Conservation (phyloP, 2,113 vertebrate species). For the Corythoichthys intestinalis region DNA sequence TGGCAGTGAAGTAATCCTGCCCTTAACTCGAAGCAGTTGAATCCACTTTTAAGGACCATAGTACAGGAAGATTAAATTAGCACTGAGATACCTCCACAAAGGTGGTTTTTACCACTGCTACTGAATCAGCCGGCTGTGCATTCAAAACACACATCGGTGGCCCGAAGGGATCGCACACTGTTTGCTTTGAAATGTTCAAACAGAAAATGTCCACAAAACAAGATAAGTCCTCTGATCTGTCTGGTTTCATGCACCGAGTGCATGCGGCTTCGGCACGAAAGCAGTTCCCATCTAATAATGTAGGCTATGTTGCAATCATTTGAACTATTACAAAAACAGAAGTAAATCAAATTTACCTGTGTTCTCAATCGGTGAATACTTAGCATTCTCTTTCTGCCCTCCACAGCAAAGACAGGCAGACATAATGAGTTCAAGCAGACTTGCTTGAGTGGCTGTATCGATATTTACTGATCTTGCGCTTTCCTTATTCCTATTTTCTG, state of each 20-base stretch:
- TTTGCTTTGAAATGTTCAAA: conserved; percentile 10
- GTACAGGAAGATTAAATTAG: background rate
- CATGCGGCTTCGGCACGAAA: conserved; percentile 3
- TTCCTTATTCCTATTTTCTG: background rate
- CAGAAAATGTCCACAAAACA: conserved; percentile 9
- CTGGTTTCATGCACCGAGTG: background rate
- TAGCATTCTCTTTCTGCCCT: conserved; percentile 2
- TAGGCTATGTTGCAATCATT: background rate
- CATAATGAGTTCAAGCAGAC: conserved; percentile 14
- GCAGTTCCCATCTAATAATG: background rate
- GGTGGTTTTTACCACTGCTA: background rate
- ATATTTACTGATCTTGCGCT: conserved; percentile 2
- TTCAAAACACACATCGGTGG: background rate
- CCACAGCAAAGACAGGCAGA: conserved; percentile 11
- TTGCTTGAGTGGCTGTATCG: background rate
- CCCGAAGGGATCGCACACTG: background rate
- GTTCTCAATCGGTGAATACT: conserved; percentile 15
- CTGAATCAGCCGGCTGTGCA: background rate
- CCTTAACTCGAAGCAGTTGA: background rate
- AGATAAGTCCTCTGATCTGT: background rate
- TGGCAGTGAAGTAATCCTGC: background rate
- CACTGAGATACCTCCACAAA: background rate
- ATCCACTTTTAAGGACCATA: background rate
- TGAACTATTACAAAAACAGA: background rate
- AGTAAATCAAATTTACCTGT: conserved; percentile 34